phyloP scores from a whole-genome alignment of 2,888 invertebrate genomes.

The Sericinus montela region DNA sequence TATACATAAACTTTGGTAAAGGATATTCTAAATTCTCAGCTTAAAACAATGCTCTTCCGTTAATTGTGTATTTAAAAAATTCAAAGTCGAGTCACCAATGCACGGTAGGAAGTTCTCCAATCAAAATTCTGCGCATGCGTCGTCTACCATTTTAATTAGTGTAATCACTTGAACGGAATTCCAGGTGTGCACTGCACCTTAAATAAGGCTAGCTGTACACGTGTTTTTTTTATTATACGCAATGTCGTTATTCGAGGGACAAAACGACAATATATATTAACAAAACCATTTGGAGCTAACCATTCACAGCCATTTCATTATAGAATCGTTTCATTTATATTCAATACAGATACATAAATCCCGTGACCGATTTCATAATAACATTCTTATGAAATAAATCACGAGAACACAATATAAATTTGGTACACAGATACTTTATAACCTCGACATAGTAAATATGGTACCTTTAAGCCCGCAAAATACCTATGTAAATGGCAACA shows the following conservation, averaged over 20 bases:
- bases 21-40: neutral
- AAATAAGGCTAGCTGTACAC: neutral
- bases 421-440: too few relatives aligned
- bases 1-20: neutral
- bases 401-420: too few relatives aligned
- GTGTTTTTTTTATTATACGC: slow-evolving; percentile 9
- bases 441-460: too few relatives aligned
- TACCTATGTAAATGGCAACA: too few relatives aligned
- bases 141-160: slow-evolving; percentile 16
- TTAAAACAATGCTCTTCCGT: slow-evolving; percentile 14
- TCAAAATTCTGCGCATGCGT: slow-evolving; percentile 12
- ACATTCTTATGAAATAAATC: too few relatives aligned
- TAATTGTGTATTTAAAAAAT: slow-evolving; percentile 9
- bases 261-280: neutral
- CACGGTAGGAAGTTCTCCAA: slow-evolving; percentile 5
- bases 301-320: neutral
- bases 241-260: slow-evolving; percentile 1
- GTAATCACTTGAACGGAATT: slow-evolving; percentile 7
- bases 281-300: neutral
- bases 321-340: slow-evolving; percentile 2
- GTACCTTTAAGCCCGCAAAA: too few relatives aligned
- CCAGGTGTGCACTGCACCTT: neutral
- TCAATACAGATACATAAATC: neutral
- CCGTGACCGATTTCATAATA: too few relatives aligned
- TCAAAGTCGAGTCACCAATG: slow-evolving; percentile 5